phyloP scores from a whole-genome alignment of 2,797 vertebrate genomes.

The Aselliscus stoliczkanus region DNA sequence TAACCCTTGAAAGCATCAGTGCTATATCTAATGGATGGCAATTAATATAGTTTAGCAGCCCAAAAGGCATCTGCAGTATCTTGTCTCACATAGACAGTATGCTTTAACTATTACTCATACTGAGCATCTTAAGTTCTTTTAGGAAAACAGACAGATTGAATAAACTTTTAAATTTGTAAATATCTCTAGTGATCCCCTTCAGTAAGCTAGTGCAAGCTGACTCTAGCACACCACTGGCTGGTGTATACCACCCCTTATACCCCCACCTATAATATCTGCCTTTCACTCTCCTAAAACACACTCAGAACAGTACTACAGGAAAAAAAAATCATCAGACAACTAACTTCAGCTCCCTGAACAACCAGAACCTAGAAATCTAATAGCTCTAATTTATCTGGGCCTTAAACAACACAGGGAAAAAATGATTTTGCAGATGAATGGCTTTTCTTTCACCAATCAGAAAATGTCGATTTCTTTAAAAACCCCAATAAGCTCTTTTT shows the following conservation, averaged over 20 bases:
- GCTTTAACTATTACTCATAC: constrained; percentile 19
- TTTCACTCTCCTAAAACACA: not conserved
- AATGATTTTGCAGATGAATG: constrained; percentile 17
- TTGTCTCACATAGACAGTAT: not conserved
- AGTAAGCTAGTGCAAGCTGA: not conserved
- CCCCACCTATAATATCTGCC: not conserved
- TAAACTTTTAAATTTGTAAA: constrained; percentile 23
- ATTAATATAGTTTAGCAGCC: not conserved
- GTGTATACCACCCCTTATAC: not conserved
- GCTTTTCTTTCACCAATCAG: not conserved
- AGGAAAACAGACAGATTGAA: not conserved
- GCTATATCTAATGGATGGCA: not conserved
- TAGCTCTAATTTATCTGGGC: not conserved
- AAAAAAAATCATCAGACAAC: not conserved
- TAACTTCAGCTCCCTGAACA: not conserved
- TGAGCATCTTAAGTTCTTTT: not conserved
- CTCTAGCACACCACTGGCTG: not conserved
- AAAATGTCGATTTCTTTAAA: constrained; percentile 45
- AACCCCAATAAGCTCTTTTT: not conserved
- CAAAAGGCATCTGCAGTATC: not conserved
- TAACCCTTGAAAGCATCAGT: not conserved
- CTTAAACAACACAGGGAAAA: not conserved
- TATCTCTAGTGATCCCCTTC: constrained; percentile 22
- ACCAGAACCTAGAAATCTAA: constrained; percentile 7
- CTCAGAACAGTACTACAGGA: not conserved